Evolutionary conservation across 2,888 invertebrate genomes (phyloP), one percentile per base, ranked within the genome.

Genomic region (Anaspis maculata): DNA sequence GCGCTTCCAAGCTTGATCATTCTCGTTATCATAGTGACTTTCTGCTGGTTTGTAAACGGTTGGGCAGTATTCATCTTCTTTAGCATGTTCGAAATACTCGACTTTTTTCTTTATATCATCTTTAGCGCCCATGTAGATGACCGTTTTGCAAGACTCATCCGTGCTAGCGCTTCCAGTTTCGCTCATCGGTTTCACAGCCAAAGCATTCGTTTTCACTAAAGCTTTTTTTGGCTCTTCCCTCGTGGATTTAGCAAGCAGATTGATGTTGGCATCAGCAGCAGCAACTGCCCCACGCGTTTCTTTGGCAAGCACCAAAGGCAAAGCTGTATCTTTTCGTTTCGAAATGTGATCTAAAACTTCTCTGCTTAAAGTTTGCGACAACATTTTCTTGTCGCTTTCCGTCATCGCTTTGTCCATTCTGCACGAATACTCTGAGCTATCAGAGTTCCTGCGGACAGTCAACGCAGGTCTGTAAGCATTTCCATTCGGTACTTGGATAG

Each of bases 11-110:
- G 31, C 25, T 13, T n/a, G n/a, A 13, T 39, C 24, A 14, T 12
- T 7, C 25, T 39, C 32, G 2, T 25, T 42, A 46, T 42, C 48
- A 6, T 44, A 34, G n/a, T 64, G 63, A 22, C 64, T 66, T 44
- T 72, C 73, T 26, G 71, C 69, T 1, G 73, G 69, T 26, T 59
- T 61, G 62, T 67, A 57, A 29, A 66, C 44, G 2, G 62, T 61
- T 2, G 66, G 66, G 3, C 59, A 54, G 30, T 60, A 66, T 67
- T 60, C n/a, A 3, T 69, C 61, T 30, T 67, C 71, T 45, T 74
- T 73, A 0, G 76, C 77, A 2, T 77, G 78, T 62, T 88, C 87
- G 56, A 86, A 88, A 63, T 83, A 87, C 58, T 83, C 79, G 1
- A 88, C 80, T 61, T 82, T 87, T 49, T 77, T 76, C 34, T 77